A percentile compares a stretch with the other conserved stretches of the same genome.
Evolutionary conservation across 37 sponge, comb jelly and placozoan genomes (phyloP).

Genomic region (Dysidea cf. avara): DNA sequence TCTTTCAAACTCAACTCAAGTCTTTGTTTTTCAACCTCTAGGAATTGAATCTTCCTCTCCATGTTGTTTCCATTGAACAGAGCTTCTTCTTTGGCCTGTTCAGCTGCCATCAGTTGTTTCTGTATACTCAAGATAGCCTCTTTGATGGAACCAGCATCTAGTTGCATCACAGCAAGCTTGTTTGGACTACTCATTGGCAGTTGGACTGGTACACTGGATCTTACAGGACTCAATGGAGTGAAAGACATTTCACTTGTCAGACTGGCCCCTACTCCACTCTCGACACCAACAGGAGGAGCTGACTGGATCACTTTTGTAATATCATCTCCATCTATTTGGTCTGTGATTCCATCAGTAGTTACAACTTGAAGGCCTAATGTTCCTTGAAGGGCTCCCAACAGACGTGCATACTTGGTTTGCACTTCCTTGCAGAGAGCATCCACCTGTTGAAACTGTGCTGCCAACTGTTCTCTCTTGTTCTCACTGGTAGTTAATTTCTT

Average conservation of each 20-base stretch:
- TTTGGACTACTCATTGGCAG: not conserved
- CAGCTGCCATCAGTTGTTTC: constrained; percentile 31
- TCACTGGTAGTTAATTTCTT: constrained; percentile 1
- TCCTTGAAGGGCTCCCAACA: constrained; percentile 41
- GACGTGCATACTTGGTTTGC: constrained; percentile 16
- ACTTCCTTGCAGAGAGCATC: constrained; percentile 3
- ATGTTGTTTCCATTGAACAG: not conserved
- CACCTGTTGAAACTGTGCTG: constrained; percentile 5
- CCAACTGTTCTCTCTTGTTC: constrained; percentile 4
- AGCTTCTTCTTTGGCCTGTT: constrained; percentile 21
- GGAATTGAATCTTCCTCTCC: constrained; percentile 8
- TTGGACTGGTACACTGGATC: not conserved
- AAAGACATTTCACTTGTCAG: constrained; percentile 7
- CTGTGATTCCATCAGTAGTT: not conserved
- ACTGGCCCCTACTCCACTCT: constrained; percentile 51
- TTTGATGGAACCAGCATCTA: constrained; percentile 13
- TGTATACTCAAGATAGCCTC: constrained; percentile 51
- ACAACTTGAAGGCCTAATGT: constrained; percentile 28
- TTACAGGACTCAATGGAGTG: not conserved
- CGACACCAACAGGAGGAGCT: constrained; percentile 3
- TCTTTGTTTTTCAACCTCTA: constrained; percentile 27
- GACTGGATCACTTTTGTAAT: not conserved
- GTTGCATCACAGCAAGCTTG: not conserved
- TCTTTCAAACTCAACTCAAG: constrained; percentile 19
- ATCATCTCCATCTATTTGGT: not conserved